A percentile compares a stretch with the other conserved stretches of the same genome.
Evolutionary conservation across 92 coral and sea anemone genomes (phyloP).

Genomic region (Heliopora coerulea): DNA sequence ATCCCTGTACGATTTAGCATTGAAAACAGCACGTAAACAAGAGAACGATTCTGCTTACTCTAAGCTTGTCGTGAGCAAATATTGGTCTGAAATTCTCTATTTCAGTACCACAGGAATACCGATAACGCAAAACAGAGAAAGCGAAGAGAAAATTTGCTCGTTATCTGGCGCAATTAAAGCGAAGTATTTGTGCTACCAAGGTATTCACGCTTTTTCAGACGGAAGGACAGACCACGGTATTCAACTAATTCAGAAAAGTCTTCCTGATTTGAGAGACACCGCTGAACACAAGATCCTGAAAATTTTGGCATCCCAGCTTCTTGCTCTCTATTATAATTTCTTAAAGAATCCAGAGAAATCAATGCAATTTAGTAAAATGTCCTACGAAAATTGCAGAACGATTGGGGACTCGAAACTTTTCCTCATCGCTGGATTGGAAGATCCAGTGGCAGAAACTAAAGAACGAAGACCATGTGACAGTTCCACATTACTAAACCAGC

Average conservation of each 20-base stretch:
- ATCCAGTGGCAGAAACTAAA: neutral
- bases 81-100: neutral
- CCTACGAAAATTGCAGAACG: neutral
- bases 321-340: slow-evolving; percentile 12
- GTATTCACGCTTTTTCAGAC: slow-evolving; percentile 4
- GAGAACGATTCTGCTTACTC: neutral
- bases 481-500: neutral
- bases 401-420: neutral
- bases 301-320: neutral
- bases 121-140: neutral
- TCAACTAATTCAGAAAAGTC: neutral
- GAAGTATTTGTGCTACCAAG: slow-evolving; percentile 32
- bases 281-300: neutral
- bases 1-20: slow-evolving; percentile 23
- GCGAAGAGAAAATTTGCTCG: neutral
- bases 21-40: neutral
- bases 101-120: neutral
- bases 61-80: slow-evolving; percentile 25
- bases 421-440: neutral
- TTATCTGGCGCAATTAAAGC: slow-evolving; percentile 4
- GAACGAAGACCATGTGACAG: neutral
- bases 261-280: neutral
- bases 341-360: neutral
- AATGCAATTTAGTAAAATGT: neutral
- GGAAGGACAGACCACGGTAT: slow-evolving; percentile 2